Evolutionary conservation across 1,140 invertebrate species (phyloP), one percentile per base, ranked within the genome.

Genomic region (Tribolium castaneum): DNA sequence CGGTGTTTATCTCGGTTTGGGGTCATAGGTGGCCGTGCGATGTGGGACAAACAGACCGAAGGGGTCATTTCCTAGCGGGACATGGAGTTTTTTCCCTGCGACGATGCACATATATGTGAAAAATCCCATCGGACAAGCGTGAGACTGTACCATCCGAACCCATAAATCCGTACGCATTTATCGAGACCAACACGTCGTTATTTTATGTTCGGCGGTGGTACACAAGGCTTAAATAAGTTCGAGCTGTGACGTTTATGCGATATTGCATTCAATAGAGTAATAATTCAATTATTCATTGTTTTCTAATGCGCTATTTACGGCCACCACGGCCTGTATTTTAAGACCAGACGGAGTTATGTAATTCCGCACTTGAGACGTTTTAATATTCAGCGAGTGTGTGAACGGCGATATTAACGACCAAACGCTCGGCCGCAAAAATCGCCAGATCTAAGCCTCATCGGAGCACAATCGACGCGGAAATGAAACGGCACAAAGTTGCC

Each of bases 211-310:
- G 30, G 56, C 30, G 22, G 22, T 12, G n/a, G 30, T 19, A 62
- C 70, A 70, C 3, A 22, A 72, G 7, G 12, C 16, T 72, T 72
- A 51, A 72, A 50, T 50, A 72, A 59, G 54, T 59, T n/a, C 54
- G 54, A 12, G 19, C 70, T 9, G 39, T 50, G 70, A 72, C 70
- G 50, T 72, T 72, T 72, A 73, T 73, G 50, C 30, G 52, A 73
- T 73, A 52, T 52, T 73, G 71, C 45, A 72, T 72, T 72, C 70
- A 72, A 72, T 72, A 51, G 39, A 12, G 22, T 73, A 25, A 72
- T 72, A 72, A 50, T 72, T 72, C 70, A 70, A 72, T 73, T 73
- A 73, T 73, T 73, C 49, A 73, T 73, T 73, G 71, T 73, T 52
- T 73, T 73, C 71, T 73, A 73, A 73, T 73, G 71, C 16, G 12